Evolutionary conservation across 2,797 vertebrate genomes (phyloP).

Genomic region (Myotis myotis): DNA sequence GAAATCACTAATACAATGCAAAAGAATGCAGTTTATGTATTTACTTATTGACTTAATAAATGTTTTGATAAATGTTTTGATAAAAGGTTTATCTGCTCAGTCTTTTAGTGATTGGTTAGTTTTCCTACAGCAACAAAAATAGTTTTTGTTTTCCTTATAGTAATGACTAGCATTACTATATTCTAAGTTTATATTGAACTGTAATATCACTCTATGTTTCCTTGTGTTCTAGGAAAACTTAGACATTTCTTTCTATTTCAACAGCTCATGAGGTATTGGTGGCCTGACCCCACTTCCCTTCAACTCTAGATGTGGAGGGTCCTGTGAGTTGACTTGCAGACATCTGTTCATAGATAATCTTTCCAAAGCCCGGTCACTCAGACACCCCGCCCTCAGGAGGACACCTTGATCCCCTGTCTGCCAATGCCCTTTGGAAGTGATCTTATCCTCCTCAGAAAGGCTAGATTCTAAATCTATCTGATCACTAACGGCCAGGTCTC

Average conservation of each 20-base stretch:
- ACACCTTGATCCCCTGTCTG: not conserved
- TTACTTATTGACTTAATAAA: not conserved
- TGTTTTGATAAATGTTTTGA: not conserved
- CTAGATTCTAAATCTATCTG: constrained; percentile 2
- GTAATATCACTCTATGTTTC: not conserved
- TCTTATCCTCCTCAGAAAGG: not conserved
- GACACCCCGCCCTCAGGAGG: not conserved
- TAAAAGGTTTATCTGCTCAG: not conserved
- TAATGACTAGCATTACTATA: not conserved
- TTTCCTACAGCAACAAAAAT: not conserved
- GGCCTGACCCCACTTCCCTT: not conserved
- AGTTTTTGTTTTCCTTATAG: not conserved
- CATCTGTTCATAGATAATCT: not conserved
- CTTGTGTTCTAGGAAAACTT: not conserved
- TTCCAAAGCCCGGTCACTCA: not conserved
- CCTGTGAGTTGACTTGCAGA: not conserved
- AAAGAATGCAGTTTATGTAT: not conserved
- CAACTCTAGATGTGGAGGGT: not conserved
- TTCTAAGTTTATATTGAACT: not conserved
- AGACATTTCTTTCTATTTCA: not conserved
- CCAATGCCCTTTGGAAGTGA: not conserved
- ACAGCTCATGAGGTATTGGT: not conserved
- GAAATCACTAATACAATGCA: not conserved
- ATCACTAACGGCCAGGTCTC: not conserved
- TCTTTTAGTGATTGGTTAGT: not conserved